phyloP scores from a whole-genome alignment of 2,888 invertebrate species.

The Ceriagrion tenellum region DNA sequence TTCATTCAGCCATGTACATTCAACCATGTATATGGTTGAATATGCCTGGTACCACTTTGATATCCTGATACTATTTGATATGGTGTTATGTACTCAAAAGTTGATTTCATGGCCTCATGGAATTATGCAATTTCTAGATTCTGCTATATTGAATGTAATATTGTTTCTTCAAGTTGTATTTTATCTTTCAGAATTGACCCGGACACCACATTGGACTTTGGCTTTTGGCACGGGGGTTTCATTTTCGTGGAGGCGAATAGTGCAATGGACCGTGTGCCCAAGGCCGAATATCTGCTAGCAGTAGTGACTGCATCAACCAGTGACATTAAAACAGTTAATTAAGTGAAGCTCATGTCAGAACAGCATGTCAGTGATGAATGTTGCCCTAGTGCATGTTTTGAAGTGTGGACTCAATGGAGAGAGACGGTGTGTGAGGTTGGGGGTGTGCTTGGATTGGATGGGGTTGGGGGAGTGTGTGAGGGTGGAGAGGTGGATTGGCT shows the following conservation, averaged over 20 bases:
- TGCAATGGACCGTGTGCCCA: neutral
- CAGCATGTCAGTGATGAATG: conserved; percentile 2
- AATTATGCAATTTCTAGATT: too few relatives aligned
- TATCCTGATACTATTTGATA: too few relatives aligned
- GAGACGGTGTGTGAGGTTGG: neutral
- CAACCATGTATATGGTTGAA: too few relatives aligned
- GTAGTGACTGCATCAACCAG: conserved; percentile 36
- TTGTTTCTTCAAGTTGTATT: neutral
- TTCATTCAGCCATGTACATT: too few relatives aligned
- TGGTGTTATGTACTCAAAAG: too few relatives aligned
- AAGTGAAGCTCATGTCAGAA: neutral
- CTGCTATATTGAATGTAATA: neutral
- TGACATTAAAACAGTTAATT: neutral
- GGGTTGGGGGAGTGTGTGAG: neutral
- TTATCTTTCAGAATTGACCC: neutral
- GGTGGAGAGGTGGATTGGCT: neutral
- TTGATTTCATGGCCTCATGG: too few relatives aligned
- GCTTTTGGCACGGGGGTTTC: neutral
- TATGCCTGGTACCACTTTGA: too few relatives aligned
- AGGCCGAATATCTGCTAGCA: conserved; percentile 29
- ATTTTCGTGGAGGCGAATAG: neutral
- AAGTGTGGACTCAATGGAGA: neutral
- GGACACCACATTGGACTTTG: neutral
- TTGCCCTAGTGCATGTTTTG: neutral
- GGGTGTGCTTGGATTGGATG: neutral